phyloP scores from a whole-genome alignment of 2,113 vertebrate species.

The Rhombomys opimus region DNA sequence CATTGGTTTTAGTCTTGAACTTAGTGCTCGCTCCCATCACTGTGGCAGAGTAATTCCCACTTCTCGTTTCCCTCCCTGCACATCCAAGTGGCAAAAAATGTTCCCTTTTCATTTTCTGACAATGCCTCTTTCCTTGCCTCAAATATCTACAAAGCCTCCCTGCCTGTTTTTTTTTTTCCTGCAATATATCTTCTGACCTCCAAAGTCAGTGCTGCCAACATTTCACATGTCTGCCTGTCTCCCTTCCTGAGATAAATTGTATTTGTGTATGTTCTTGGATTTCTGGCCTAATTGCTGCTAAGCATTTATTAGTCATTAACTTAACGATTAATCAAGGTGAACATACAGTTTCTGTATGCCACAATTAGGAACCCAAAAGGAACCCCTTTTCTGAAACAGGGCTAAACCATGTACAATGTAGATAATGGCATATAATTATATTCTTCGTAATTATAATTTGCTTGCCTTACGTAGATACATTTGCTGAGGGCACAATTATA shows the following conservation, averaged over 20 bases:
- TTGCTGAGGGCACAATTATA: constrained; percentile 63
- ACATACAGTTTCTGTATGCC: neutral
- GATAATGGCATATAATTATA: constrained; percentile 70
- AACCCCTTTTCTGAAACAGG: constrained; percentile 6
- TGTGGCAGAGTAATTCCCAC: constrained; percentile 40
- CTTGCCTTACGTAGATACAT: constrained; percentile 52
- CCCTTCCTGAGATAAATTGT: neutral
- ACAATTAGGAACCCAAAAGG: constrained; percentile 39
- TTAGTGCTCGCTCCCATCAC: constrained; percentile 35
- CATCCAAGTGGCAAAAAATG: constrained; percentile 52
- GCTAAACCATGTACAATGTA: constrained; percentile 56
- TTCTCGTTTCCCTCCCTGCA: neutral
- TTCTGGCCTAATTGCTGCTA: constrained; percentile 4
- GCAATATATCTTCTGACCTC: constrained; percentile 50
- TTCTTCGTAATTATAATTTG: constrained; percentile 68
- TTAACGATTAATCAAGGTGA: constrained; percentile 20
- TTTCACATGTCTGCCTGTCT: neutral
- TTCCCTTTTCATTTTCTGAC: constrained; percentile 36
- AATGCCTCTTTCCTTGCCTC: constrained; percentile 7
- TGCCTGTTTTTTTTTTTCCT: constrained; percentile 19
- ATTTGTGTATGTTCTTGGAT: neutral
- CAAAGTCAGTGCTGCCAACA: neutral
- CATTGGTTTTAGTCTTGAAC: constrained; percentile 39
- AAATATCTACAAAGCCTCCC: constrained; percentile 52
- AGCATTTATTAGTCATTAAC: constrained; percentile 26